Evolutionary conservation across 1,140 invertebrate species (phyloP).

Genomic region (Triops cancriformis): DNA sequence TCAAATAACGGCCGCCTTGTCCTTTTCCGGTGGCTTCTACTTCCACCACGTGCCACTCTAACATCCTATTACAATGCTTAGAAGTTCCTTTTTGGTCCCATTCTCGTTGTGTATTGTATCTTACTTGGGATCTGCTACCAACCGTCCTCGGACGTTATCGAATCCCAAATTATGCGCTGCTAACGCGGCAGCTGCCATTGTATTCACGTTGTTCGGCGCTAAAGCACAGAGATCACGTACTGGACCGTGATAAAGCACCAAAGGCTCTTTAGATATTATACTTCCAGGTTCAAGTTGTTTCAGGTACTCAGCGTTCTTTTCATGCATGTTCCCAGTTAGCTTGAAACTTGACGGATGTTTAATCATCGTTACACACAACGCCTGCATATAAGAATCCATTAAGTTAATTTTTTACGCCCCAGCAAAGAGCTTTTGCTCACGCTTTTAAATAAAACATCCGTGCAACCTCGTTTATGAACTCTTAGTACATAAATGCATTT

Average conservation of each 20-base stretch:
- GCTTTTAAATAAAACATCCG: too few species aligned
- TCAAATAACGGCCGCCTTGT: conserved; percentile 41
- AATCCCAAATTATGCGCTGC: conserved; percentile 54
- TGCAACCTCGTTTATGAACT: too few species aligned
- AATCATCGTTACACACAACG: conserved; percentile 49
- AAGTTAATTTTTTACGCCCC: conserved; percentile 11
- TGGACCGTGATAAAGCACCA: conserved; percentile 48
- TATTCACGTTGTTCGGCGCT: conserved; percentile 56
- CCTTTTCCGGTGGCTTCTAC: conserved; percentile 47
- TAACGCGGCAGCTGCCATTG: conserved; percentile 51
- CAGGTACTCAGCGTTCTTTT: conserved; percentile 41
- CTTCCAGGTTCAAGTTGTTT: conserved; percentile 24
- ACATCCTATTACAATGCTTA: conserved; percentile 38
- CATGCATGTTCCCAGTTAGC: conserved; percentile 40
- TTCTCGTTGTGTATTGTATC: conserved; percentile 19
- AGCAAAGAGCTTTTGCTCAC: too few species aligned
- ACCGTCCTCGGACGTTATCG: conserved; percentile 45
- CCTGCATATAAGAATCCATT: conserved; percentile 35
- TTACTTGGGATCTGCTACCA: conserved; percentile 49
- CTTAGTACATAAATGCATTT: too few species aligned
- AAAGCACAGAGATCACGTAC: conserved; percentile 48
- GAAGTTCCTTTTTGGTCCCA: background rate
- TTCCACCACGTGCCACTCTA: conserved; percentile 51
- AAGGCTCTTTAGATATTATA: conserved; percentile 29
- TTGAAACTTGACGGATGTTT: conserved; percentile 52